Base-by-base conservation (phyloP, 2,113 vertebrate species). In the Chaenogobius annularis region DNA sequence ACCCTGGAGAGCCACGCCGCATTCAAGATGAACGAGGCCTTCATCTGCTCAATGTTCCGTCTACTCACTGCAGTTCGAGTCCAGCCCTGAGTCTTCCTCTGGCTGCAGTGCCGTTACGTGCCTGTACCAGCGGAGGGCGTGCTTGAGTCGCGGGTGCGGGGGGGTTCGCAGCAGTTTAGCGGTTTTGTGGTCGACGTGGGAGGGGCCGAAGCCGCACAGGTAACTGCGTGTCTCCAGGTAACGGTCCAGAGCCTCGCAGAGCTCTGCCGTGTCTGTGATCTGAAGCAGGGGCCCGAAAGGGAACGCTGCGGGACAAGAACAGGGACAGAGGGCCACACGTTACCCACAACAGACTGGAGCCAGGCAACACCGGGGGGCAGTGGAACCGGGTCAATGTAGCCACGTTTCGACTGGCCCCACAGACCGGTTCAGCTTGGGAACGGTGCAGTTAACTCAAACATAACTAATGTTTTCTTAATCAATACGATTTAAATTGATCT, bases 201-300 rank as follows among this genome's bases (percentile, higher is more conserved):
- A 97, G 83, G 95, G 94, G 79, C 92, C 86, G 91, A 95, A 95
- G 79, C 96, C 96, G 66, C 93, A 94, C 93, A 99, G 91, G 92
- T 98, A 98, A 94, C 97, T 98, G 91, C 95, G 96, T 43, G 93
- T 92, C 94, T 94, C 94, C 82, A 97, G 95, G 94, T 96, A 95
- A 88, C 94, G 91, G 58, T 98, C 94, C 93, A 98, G 91, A 85
- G 95, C 95, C 87, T 73, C 92, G 64, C 92, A 90, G 90, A 95
- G 92, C 90, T 88, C 90, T 63, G 91, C 89, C 87, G 94, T 95
- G 78, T 96, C 96, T 67, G 91, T 94, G 93, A 96, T 94, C 91
- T 91, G 92, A 80, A 96, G 95, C 93, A 96, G 93, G 94, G 88
- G 94, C 92, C 87, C 95, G 95, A 89, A 95, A 91, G 92, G 94